These are phyloP conservation scores for Lethrus apterus DNA, from an alignment of 1,140 invertebrate genomes.

Conservation along the genomic window DNA sequence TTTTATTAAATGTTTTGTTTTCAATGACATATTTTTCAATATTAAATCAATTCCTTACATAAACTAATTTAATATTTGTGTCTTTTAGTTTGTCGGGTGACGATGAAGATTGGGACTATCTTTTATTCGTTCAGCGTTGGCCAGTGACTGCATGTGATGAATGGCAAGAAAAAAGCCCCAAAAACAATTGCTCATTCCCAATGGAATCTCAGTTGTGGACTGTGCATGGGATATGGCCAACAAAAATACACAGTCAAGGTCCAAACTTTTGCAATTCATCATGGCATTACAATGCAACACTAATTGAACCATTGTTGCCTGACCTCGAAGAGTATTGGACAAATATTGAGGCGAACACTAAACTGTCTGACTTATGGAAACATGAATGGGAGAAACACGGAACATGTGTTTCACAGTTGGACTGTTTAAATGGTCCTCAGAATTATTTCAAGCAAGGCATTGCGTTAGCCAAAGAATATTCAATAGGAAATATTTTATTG, in stretches of 20 bases:
- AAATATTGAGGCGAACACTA: constrained; percentile 57
- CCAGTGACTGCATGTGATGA: constrained; percentile 64
- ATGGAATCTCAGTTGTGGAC: constrained; percentile 57
- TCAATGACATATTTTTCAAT: no score
- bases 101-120: constrained; percentile 56
- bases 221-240: constrained; percentile 79
- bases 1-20: no score
- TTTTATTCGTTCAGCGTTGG: constrained; percentile 78
- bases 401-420: constrained; percentile 61
- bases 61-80: no score
- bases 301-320: constrained; percentile 46
- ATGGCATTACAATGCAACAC: constrained; percentile 52
- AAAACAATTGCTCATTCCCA: constrained; percentile 57
- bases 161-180: constrained; percentile 54
- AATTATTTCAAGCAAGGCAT: constrained; percentile 70
- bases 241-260: constrained; percentile 55
- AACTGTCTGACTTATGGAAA: constrained; percentile 60
- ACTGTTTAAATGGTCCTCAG: constrained; percentile 54
- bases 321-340: constrained; percentile 63
- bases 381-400: constrained; percentile 85
- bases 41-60: no score
- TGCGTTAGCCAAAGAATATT: constrained; percentile 52
- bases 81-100: no score
- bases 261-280: constrained; percentile 62
- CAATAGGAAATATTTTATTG: constrained; percentile 54